A percentile compares a stretch with the other conserved stretches of the same genome.
Conservation (phyloP, 2,113 vertebrate species). For the Pseudorectes ferrugineus region DNA sequence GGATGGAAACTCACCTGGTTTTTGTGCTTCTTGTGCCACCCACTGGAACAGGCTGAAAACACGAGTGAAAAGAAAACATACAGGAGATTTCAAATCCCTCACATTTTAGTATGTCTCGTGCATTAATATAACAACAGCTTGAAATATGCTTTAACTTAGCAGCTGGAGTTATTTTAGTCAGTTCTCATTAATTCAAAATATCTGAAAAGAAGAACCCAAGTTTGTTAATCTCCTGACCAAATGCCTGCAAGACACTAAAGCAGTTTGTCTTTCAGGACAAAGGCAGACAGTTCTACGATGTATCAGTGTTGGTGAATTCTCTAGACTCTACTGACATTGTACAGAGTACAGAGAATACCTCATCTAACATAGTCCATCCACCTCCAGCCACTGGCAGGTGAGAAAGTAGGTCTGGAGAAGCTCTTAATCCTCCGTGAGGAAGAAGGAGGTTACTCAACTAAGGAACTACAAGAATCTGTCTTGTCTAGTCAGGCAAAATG, state of each 20-base stretch:
- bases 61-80: neutral
- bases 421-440: neutral
- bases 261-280: neutral
- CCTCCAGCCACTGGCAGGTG: neutral
- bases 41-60: conserved; percentile 41
- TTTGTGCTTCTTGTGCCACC: conserved; percentile 51
- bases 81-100: neutral
- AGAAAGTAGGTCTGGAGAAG: neutral
- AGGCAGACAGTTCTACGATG: neutral
- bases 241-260: neutral
- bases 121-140: neutral
- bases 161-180: neutral
- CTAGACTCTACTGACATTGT: neutral
- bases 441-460: neutral
- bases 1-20: neutral
- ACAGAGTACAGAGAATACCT: neutral
- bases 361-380: neutral
- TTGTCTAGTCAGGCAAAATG: neutral
- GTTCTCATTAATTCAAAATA: neutral
- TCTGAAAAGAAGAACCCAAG: neutral
- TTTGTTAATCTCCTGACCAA: neutral
- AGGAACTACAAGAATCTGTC: neutral
- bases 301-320: neutral
- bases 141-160: neutral
- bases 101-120: neutral